A percentile compares a stretch with the other conserved stretches of the same genome.
Evolutionary conservation across 1,140 invertebrate genomes (phyloP).

Genomic region (Cotesia typhae): DNA sequence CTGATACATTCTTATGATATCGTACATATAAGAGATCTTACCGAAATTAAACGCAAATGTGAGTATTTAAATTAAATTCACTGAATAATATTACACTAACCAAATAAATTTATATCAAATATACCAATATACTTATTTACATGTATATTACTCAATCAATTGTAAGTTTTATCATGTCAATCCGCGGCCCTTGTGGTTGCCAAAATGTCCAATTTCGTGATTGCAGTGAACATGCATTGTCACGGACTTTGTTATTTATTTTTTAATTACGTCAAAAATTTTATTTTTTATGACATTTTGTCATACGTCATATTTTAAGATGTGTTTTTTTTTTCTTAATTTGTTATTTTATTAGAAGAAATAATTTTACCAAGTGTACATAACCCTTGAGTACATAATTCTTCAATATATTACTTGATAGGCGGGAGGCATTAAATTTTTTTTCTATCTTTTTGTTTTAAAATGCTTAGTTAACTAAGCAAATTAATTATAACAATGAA

Average conservation of each 20-base stretch:
- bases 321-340: constrained; percentile 24
- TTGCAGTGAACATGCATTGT: constrained; percentile 23
- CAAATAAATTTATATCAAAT: background rate
- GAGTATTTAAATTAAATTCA: constrained; percentile 39
- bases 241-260: constrained; percentile 1
- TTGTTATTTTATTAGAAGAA: background rate
- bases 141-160: background rate
- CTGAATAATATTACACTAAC: background rate
- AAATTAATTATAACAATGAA: too few relatives aligned
- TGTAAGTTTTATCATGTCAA: constrained; percentile 24
- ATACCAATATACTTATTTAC: background rate
- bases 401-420: too few relatives aligned
- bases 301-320: constrained; percentile 27
- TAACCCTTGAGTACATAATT: constrained; percentile 8
- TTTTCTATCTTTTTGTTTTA: background rate
- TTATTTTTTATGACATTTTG: background rate
- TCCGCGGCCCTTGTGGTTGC: constrained; percentile 21
- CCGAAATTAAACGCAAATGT: constrained; percentile 45
- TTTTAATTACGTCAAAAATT: background rate
- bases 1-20: constrained; percentile 50
- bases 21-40: constrained; percentile 44
- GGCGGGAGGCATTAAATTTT: background rate
- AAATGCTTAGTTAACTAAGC: too few relatives aligned
- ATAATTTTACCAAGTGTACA: background rate
- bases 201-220: constrained; percentile 38